These are phyloP conservation scores for Tiliacea citrago DNA, from an alignment of 2,888 invertebrate genomes.

Conservation along the genomic window DNA sequence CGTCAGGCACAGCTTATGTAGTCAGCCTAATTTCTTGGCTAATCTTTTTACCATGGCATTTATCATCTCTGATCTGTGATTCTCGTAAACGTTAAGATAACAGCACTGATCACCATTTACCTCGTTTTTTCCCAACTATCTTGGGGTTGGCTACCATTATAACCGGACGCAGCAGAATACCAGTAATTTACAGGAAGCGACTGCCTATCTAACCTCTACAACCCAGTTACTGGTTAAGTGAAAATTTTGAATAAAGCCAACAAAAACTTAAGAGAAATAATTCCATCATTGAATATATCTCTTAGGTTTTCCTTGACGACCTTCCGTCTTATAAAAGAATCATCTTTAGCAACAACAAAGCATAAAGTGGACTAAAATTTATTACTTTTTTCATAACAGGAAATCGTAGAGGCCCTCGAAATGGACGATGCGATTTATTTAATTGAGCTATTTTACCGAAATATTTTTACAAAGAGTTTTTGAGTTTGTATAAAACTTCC, in stretches of 20 bases:
- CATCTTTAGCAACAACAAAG: slow-evolving; percentile 37
- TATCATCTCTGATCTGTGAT: not conserved
- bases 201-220: too few species aligned
- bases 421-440: slow-evolving; percentile 62
- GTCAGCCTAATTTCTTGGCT: not conserved
- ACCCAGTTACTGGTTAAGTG: too few species aligned
- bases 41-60: not conserved
- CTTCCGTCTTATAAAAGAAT: slow-evolving; percentile 13
- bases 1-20: not conserved
- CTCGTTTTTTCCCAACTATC: too few species aligned
- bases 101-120: too few species aligned
- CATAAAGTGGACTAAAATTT: slow-evolving; percentile 52
- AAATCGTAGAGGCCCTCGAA: slow-evolving; percentile 59
- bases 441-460: slow-evolving; percentile 55
- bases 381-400: slow-evolving; percentile 52
- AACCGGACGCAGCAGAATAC: too few species aligned
- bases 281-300: too few species aligned
- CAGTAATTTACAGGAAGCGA: too few species aligned
- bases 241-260: not conserved
- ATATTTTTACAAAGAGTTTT: slow-evolving; percentile 41
- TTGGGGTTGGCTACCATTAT: too few species aligned
- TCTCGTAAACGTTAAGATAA: too few species aligned
- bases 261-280: not conserved
- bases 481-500: slow-evolving; percentile 14
- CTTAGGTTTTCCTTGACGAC: slow-evolving; percentile 1